Base-by-base conservation (phyloP, 2,797 vertebrate species). In the Sarcoramphus papa region DNA sequence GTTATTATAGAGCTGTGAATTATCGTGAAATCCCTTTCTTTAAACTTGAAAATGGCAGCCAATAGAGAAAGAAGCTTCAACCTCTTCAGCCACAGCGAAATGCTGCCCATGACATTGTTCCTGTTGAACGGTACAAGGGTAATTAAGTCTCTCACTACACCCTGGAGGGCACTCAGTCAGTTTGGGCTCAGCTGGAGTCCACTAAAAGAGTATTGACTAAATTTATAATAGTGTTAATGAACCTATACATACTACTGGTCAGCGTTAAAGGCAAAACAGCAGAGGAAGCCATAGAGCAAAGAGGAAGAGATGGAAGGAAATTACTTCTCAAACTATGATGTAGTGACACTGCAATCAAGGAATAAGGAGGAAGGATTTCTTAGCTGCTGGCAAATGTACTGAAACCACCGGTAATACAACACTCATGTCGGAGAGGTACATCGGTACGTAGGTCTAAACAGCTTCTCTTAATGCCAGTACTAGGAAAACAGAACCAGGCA, bases 101-200 rank as follows among this genome's bases (percentile, higher is more conserved):
- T n/a, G 48, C 91, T 91, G 80, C 73, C 91, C 91, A 72, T 41
- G 51, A 93, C 48, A 56, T 57, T 92, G 83, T 31, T 96, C 93
- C 87, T 76, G 82, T 93, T 97, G 86, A 96, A 94, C 2, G 7
- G 75, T 91, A 94, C 87, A 92, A 93, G 93, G 91, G 96, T 97
- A 97, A 97, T 97, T 97, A 97, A 97, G 81, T 81, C 51, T 92
- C 73, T 95, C 87, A 97, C 87, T 93, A 90, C 45, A 95, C 94
- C 91, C 95, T 72, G 87, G 94, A 93, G 96, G 90, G 87, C 91
- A 92, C 24, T 82, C 91, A 97, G 90, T 92, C 91, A 83, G 85
- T 93, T 59, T 90, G 85, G 96, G 70, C 94, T 95, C 94, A 92
- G 95, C 83, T 94, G 92, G 92, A 97, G 91, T 79, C 92, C 81